These are phyloP conservation scores for Parazoanthus swiftii DNA, from an alignment of 92 coral and sea anemone genomes.

Conservation along the genomic window DNA sequence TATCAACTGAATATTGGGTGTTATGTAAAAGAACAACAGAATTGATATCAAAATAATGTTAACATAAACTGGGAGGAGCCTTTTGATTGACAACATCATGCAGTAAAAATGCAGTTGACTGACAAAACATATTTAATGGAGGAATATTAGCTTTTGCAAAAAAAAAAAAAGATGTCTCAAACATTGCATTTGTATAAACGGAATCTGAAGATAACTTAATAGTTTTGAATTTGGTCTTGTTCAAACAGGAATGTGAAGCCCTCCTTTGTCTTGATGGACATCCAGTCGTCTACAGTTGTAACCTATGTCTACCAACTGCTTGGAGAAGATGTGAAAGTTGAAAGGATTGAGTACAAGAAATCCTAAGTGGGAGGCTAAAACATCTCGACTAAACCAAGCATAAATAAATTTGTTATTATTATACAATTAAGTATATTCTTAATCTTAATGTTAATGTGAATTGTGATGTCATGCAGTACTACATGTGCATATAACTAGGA, in stretches of 20 bases:
- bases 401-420: no score
- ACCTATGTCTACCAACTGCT: slow-evolving; percentile 95
- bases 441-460: background rate
- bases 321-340: slow-evolving; percentile 96
- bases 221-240: background rate
- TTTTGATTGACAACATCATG: no score
- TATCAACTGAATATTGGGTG: no score
- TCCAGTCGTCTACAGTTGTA: slow-evolving; percentile 94
- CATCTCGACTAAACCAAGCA: background rate
- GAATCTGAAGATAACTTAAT: background rate
- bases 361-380: slow-evolving; percentile 29
- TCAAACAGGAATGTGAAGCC: slow-evolving; percentile 71
- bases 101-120: no score
- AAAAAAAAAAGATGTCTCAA: background rate
- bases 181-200: background rate
- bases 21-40: no score
- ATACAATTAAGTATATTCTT: background rate
- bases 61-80: no score
- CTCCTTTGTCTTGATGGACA: slow-evolving; percentile 98
- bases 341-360: slow-evolving; percentile 98
- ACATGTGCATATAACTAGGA: background rate
- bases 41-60: no score
- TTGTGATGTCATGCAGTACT: no score
- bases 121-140: no score
- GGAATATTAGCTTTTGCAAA: no score